Evolutionary conservation across 1,140 invertebrate genomes (phyloP).

Genomic region (Solen grandis): DNA sequence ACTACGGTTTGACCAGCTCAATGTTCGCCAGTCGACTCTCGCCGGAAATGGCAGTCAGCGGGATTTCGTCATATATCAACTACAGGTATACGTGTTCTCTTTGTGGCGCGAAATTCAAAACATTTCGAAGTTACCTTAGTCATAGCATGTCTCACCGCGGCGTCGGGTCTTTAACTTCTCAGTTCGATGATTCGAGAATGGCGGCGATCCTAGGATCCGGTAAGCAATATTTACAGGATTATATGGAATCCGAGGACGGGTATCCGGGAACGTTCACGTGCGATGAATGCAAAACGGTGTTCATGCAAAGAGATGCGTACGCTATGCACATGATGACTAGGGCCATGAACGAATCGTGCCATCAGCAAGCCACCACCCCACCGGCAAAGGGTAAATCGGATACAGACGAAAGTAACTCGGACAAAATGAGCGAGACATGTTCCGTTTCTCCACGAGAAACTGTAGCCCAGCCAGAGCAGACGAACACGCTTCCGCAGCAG

Average conservation of each 20-base stretch:
- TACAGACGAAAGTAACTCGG: not conserved
- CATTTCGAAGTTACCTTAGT: constrained; percentile 35
- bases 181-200: constrained; percentile 36
- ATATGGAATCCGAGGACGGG: constrained; percentile 12
- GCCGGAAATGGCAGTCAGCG: not conserved
- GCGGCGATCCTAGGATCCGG: constrained; percentile 27
- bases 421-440: not conserved
- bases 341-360: constrained; percentile 66
- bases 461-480: not conserved
- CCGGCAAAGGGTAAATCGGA: not conserved
- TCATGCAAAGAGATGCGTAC: constrained; percentile 66
- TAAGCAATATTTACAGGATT: constrained; percentile 39
- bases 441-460: not conserved
- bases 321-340: constrained; percentile 75
- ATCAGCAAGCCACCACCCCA: not conserved
- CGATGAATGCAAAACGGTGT: constrained; percentile 65
- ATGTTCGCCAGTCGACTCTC: constrained; percentile 4
- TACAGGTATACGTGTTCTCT: constrained; percentile 39
- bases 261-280: constrained; percentile 62
- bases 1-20: not conserved
- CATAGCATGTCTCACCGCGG: constrained; percentile 44
- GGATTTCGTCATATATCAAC: constrained; percentile 32
- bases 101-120: constrained; percentile 54
- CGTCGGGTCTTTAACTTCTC: not conserved
- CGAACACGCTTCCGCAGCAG: not conserved